These are phyloP conservation scores for Psilanteris sp. DNA, from an alignment of 1,140 invertebrate genomes.

Conservation along the genomic window DNA sequence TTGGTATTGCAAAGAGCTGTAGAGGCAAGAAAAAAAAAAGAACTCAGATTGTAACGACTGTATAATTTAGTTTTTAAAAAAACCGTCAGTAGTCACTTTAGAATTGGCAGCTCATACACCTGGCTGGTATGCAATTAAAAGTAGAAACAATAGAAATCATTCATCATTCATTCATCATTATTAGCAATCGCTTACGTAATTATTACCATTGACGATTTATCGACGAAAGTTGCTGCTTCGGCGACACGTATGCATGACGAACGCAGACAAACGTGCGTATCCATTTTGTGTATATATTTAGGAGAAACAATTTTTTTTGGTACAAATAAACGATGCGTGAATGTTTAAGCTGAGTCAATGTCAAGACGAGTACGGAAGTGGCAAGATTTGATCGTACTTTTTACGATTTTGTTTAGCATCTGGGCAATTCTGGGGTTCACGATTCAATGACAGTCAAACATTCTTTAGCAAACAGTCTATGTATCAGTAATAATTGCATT, in stretches of 20 bases:
- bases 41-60: slow-evolving; percentile 40
- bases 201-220: slow-evolving; percentile 9
- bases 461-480: slow-evolving; percentile 1
- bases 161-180: slow-evolving; percentile 27
- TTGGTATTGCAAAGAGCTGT: slow-evolving; percentile 10
- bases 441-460: too few species aligned
- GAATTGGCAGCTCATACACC: slow-evolving; percentile 64
- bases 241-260: too few species aligned
- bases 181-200: slow-evolving; percentile 13
- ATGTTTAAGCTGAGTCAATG: too few species aligned
- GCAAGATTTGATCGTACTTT: too few species aligned
- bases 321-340: too few species aligned
- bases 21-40: slow-evolving; percentile 23
- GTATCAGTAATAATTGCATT: slow-evolving; percentile 30
- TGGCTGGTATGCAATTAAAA: slow-evolving; percentile 69
- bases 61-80: slow-evolving; percentile 53
- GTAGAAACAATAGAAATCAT: slow-evolving; percentile 48
- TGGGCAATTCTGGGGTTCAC: too few species aligned
- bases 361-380: too few species aligned
- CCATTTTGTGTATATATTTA: too few species aligned
- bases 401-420: too few species aligned
- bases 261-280: too few species aligned
- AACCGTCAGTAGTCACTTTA: slow-evolving; percentile 52
- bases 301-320: too few species aligned
- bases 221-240: too few species aligned